Evolutionary conservation across 2,113 vertebrate genomes (phyloP).

Genomic region (Apodemus speciosus): DNA sequence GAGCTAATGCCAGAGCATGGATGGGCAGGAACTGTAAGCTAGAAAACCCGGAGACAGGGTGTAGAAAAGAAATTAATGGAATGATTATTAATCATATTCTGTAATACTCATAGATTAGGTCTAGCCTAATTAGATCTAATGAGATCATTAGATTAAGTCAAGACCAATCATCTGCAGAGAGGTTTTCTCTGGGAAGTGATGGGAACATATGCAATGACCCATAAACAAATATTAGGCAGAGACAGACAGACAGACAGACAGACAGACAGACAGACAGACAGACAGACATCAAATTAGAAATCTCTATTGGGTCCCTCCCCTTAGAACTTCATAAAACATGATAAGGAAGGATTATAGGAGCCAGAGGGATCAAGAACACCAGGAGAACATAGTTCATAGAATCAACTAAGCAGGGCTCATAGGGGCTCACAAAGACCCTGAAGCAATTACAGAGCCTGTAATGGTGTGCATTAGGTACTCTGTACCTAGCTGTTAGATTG

Average conservation of each 20-base stretch:
- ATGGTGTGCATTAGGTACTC: not conserved
- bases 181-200: too few species aligned
- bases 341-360: not conserved
- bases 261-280: accelerated
- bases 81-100: not conserved
- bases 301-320: too few species aligned
- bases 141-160: too few species aligned
- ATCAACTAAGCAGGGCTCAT: not conserved
- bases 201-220: too few species aligned
- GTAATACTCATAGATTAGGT: not conserved
- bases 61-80: not conserved
- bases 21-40: not conserved
- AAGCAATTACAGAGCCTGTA: not conserved
- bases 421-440: not conserved
- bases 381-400: not conserved
- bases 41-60: too few species aligned
- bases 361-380: not conserved
- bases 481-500: not conserved
- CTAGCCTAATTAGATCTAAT: not conserved
- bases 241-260: accelerated
- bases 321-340: not conserved
- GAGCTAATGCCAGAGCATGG: not conserved
- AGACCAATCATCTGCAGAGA: not conserved
- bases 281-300: too few species aligned
- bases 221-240: too few species aligned